A percentile compares a stretch with the other conserved stretches of the same genome.
Conservation (phyloP, 2,888 invertebrate species). For the Callinectes sapidus region DNA sequence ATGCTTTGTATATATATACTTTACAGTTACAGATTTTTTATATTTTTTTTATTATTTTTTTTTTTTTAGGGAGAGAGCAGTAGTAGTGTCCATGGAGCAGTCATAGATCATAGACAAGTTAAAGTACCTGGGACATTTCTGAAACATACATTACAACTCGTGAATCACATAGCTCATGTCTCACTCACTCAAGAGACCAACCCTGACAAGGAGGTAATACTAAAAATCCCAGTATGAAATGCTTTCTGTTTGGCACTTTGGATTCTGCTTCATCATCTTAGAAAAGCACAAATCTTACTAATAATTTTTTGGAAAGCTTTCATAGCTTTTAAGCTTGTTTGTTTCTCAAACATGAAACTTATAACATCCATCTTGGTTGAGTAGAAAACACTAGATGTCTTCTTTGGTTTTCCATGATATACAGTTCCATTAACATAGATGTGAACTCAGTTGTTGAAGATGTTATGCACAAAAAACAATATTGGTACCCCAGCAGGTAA, state of each 20-base stretch:
- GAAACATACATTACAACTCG: conserved; percentile 31
- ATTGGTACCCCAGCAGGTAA: neutral
- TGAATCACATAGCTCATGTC: conserved; percentile 28
- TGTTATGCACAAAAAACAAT: neutral
- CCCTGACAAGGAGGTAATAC: neutral
- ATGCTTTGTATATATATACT: conserved; percentile 25
- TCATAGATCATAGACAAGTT: conserved; percentile 17
- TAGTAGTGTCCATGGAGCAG: neutral
- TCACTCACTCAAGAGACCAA: conserved; percentile 4
- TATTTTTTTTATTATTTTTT: neutral
- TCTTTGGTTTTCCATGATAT: neutral
- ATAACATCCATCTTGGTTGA: neutral
- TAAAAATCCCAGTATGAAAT: neutral
- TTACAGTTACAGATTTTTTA: neutral
- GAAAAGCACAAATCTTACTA: conserved; percentile 14
- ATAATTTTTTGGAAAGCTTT: neutral
- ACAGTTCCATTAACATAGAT: neutral
- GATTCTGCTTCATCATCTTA: conserved; percentile 3
- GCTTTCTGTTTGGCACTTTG: conserved; percentile 43
- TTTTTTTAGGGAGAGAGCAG: neutral
- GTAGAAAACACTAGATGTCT: neutral
- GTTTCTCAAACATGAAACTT: neutral
- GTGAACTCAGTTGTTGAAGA: neutral
- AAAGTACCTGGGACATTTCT: conserved; percentile 21
- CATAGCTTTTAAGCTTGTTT: conserved; percentile 19